Evolutionary conservation across 2,797 vertebrate genomes (phyloP), one percentile per base, ranked within the genome.

Genomic region (Sternotherus odoratus): DNA sequence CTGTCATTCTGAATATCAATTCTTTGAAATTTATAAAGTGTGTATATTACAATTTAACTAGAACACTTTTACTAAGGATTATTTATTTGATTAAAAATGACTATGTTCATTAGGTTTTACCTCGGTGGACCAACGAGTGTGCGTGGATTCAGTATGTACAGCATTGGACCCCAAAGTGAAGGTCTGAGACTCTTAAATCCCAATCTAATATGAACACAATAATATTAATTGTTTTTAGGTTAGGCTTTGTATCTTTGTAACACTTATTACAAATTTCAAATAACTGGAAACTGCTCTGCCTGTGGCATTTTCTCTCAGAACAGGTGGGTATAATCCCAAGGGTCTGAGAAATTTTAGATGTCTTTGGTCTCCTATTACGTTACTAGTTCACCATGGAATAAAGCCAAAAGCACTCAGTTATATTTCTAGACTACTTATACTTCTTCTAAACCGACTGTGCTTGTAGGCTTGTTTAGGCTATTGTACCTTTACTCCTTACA

Each of bases 91-190:
- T 56, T 26, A 33, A 60, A 43, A 63, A 43, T 86, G 1, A 12
- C n/a, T 85, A 4, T 82, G 9, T 75, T 75, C 89, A 8, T 50
- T 96, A 99, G 99, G 97, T 99, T 99, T 96, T 99, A 99, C 96
- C 98, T 99, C 1, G 99, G 99, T 30, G 99, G 99, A 86, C 99
- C 99, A 80, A 99, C 99, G 3, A 99, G 99, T 1, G 98, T 99
- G 43, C 98, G 99, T 81, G 99, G 99, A 19, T 99, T 99, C 97
- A 99, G 99, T 88, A 99, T 99, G 99, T 99, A 99, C 98, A 99
- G 99, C 97, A 99, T 99, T 2, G 99, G 99, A 50, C 99, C 99
- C 11, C 99, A 99, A 96, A 99, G 99, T 10, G 99, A 99, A 99
- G 99, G 99, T 99, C 77, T 92, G 98, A 90, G 56, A 5, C 36